Base-by-base conservation (phyloP, 2,797 vertebrate species). In the Oophaga sylvatica region DNA sequence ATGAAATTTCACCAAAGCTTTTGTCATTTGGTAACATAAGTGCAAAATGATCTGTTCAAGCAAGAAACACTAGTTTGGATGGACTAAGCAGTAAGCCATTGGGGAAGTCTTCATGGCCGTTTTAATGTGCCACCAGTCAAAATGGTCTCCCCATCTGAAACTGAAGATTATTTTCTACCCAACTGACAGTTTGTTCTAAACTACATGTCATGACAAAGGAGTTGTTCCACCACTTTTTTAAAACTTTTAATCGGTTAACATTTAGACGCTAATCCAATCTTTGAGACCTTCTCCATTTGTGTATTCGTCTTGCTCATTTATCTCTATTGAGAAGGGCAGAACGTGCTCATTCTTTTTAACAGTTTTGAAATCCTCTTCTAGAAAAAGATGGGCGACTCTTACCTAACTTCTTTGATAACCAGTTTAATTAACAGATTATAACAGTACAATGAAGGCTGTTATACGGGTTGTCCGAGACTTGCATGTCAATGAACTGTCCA, bases 1-100 rank as follows among this genome's bases (percentile, higher is more conserved):
- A 83, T 71, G 35, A n/a, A 65, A n/a, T 84, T 26, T 16, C 35
- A 63, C 41, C 70, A 75, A 76, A 76, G 73, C 29, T 84, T 76
- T 71, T 53, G 79, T 81, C 15, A 65, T 60, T 63, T 65, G 35
- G 15, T 48, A 81, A 80, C 56, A 60, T 60, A 60, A 67, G 22
- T 48, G 15, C 41, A 80, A 20, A 22, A 20, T 6, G 31, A 62
- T 19, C 4, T 45, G 59, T n/a, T 41, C 17, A 7, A 22, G 62
- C 31, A 65, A 16, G 62, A 81, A 68, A 35, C 16, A 71, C 19
- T 29, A 71, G 19, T 71, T 35, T 41, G 11, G 31, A 20, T 75
- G 75, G 48, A 26, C 20, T 26, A 13, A 26, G 41, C 45, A n/a
- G 22, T 56, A 15, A 7, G n/a, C 12, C 20, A 76, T 15, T 76